Base-by-base conservation (phyloP, 2,113 vertebrate genomes). In the Lepisosteus osseus region DNA sequence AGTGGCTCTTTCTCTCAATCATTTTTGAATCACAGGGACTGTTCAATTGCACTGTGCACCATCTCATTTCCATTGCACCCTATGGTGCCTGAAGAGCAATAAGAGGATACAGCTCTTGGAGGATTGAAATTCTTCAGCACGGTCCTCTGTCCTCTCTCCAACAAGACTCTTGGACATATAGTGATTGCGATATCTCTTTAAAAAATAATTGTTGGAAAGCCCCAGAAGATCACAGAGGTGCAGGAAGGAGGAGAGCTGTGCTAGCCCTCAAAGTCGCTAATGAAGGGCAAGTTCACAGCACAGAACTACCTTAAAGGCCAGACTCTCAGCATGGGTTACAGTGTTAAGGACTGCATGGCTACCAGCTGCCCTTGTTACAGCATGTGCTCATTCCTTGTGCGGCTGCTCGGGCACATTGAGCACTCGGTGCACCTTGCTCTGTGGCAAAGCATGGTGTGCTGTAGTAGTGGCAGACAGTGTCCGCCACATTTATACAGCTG, bases 261-360 rank as follows among this genome's bases (percentile, higher is more conserved):
- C 64, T 17, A 43, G 72, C 62, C 71, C 74, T 77, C 78, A 80
- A 72, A 81, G 69, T 54, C 69, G 68, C 71, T 78, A 79, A 81
- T 79, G 79, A 79, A 82, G 80, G 77, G 73, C 75, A 73, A 73
- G 74, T 64, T 78, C 69, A 74, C 75, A 78, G 72, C 44, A 71
- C 62, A 70, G 67, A 66, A 61, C 54, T 62, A 64, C 64, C 69
- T 74, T 81, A 78, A 81, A 83, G 74, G 82, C 78, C 78, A 76
- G n/a, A 55, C 69, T 71, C 76, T 72, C 73, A 80, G 78, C 76
- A 71, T 77, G 75, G 43, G 73, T 41, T 17, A 14, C 29, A 68
- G 47, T 66, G 64, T 40, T 75, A 72, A 74, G 70, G 64, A 65
- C 64, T 42, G 74, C 9, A 69, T 67, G 65, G 62, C 76, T 63